Base-by-base conservation (phyloP, 2,888 invertebrate species). In the Acrobeloides nanus region DNA sequence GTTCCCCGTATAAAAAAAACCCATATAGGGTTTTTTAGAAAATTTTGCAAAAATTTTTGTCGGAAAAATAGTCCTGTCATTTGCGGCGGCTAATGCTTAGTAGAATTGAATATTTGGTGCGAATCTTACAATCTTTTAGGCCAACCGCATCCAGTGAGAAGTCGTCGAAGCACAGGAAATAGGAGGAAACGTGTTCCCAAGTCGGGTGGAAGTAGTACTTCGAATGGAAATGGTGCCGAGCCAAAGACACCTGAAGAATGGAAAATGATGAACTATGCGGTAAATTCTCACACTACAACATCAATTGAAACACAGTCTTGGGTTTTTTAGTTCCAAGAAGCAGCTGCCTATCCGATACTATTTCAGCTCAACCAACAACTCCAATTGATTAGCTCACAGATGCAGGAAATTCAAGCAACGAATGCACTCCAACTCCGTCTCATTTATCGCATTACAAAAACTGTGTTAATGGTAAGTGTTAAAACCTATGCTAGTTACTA, bases 331-430 rank as follows among this genome's bases (percentile, higher is more conserved):
- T 61, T 63, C 47, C 61, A 63, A 48, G 63, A 63, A 51, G 59
- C 60, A 33, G 59, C 61, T 40, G 53, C 58, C 46, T 63, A 62
- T 27, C 63, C 63, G 3, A 47, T 63, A 1, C 25, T 63, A 8
- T 53, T 60, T 33, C 64, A 64, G 37, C 48, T 64, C 18, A 62
- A 64, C 31, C 61, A 62, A 40, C 62, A 62, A 33, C 37, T 64
- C 2, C 51, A 57, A 34, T 48, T 55, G 38, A 51, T 64, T 25
- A 57, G 60, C 10, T 29, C 57, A 10, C 64, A 64, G 35, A 45
- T 64, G 26, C 53, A 62, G 40, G 61, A 58, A 29, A 54, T 64
- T 12, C 59, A 62, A 43, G 46, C 57, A 1, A 62, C 64, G 6
- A 64, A 64, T 38, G 50, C 57, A 1, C 45, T 64, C 3, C 64